phyloP scores from a whole-genome alignment of 2,888 invertebrate species.

The Athetis lepigone region DNA sequence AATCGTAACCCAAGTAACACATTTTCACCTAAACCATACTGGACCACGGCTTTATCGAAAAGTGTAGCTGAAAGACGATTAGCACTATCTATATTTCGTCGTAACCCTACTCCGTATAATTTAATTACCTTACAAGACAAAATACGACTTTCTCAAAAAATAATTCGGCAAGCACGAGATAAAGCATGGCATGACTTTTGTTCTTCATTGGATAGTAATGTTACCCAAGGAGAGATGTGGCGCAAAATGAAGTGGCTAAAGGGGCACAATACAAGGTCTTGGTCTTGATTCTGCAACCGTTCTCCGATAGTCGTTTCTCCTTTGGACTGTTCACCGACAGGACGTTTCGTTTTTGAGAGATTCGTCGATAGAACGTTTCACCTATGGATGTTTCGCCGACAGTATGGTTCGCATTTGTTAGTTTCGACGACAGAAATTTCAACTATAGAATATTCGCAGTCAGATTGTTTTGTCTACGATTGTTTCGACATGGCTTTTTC shows the following conservation, averaged over 20 bases:
- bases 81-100: slow-evolving; percentile 1
- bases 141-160: neutral
- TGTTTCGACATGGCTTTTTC: too few relatives aligned
- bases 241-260: neutral
- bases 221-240: neutral
- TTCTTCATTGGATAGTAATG: neutral
- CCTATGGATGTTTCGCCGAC: too few relatives aligned
- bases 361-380: too few relatives aligned
- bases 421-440: too few relatives aligned
- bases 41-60: neutral
- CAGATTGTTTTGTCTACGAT: too few relatives aligned
- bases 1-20: neutral
- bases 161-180: neutral
- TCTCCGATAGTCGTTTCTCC: too few relatives aligned
- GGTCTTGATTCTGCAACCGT: too few relatives aligned
- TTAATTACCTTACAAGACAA: neutral
- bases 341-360: too few relatives aligned
- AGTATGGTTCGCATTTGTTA: too few relatives aligned
- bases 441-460: too few relatives aligned
- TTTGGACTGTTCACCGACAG: too few relatives aligned
- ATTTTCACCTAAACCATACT: slow-evolving; percentile 10
- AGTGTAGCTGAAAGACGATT: slow-evolving; percentile 8
- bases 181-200: neutral
- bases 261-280: too few relatives aligned
- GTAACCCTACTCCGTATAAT: slow-evolving; percentile 13